These are phyloP conservation scores for Linnaemya tessellans DNA, from an alignment of 2,888 invertebrate genomes.

Conservation along the genomic window DNA sequence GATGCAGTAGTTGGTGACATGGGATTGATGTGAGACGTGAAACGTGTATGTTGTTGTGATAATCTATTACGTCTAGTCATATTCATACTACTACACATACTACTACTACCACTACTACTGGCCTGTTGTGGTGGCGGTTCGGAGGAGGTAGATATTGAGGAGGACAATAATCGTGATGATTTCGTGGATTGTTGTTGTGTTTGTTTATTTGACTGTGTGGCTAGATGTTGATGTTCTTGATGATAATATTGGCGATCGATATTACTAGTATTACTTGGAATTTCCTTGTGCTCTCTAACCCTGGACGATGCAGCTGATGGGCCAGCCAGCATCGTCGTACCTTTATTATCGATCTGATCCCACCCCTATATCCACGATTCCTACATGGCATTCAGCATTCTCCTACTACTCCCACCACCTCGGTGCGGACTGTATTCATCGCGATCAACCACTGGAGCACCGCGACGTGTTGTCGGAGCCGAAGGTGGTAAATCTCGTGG, in stretches of 20 bases:
- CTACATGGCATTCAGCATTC: slow-evolving; percentile 84
- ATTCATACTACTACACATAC: slow-evolving; percentile 60
- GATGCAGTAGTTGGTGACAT: slow-evolving; percentile 66
- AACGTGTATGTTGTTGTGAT: slow-evolving; percentile 65
- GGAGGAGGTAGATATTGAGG: slow-evolving; percentile 71
- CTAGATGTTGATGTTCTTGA: slow-evolving; percentile 72
- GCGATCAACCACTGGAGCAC: slow-evolving; percentile 82
- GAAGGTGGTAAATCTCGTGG: slow-evolving; percentile 80
- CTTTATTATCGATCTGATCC: slow-evolving; percentile 83
- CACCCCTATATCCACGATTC: slow-evolving; percentile 84
- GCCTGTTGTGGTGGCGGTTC: slow-evolving; percentile 52
- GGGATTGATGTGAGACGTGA: slow-evolving; percentile 66
- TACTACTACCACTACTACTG: slow-evolving; percentile 66
- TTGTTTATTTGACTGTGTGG: slow-evolving; percentile 64
- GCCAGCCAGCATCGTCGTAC: slow-evolving; percentile 65
- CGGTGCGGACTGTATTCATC: slow-evolving; percentile 84
- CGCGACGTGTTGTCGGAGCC: slow-evolving; percentile 78
- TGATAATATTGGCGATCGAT: slow-evolving; percentile 72
- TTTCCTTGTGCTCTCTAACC: slow-evolving; percentile 72
- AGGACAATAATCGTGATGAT: slow-evolving; percentile 72
- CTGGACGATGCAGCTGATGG: slow-evolving; percentile 58
- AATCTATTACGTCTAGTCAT: slow-evolving; percentile 68
- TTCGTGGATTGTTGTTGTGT: slow-evolving; percentile 65
- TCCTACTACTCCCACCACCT: slow-evolving; percentile 84
- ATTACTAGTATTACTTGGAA: slow-evolving; percentile 68